Conservation (phyloP, 2,888 invertebrate genomes). For the Thalpophila matura region DNA sequence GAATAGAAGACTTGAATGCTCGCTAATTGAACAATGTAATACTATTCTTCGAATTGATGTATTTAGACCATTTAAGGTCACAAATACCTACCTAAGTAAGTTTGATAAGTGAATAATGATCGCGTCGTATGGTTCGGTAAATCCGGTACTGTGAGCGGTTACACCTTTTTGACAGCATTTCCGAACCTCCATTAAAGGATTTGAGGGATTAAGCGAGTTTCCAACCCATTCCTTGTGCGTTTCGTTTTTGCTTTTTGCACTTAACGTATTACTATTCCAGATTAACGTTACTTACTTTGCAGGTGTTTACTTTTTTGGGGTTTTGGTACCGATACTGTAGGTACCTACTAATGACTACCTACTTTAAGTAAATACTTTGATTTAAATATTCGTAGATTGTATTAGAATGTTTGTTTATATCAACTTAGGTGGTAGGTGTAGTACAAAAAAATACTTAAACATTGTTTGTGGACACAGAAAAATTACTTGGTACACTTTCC, state of each 20-base stretch:
- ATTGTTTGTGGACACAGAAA: no score
- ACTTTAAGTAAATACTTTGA: not conserved
- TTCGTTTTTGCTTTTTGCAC: slow-evolving; percentile 75
- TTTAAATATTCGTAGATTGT: no score
- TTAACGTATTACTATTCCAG: slow-evolving; percentile 64
- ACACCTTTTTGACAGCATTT: slow-evolving; percentile 80
- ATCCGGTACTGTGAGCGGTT: slow-evolving; percentile 64
- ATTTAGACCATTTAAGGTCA: not conserved
- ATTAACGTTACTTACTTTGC: slow-evolving; percentile 56
- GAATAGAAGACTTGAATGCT: slow-evolving; percentile 45
- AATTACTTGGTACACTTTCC: slow-evolving; percentile 11
- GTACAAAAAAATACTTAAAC: no score
- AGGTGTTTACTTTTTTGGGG: slow-evolving; percentile 35
- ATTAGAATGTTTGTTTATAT: no score
- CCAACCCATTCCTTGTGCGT: slow-evolving; percentile 66
- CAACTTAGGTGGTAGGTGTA: no score
- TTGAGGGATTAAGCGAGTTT: slow-evolving; percentile 78
- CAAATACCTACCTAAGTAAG: no score
- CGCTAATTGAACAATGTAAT: slow-evolving; percentile 42
- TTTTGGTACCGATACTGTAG: not conserved
- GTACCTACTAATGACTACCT: not conserved
- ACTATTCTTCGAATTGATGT: slow-evolving; percentile 9
- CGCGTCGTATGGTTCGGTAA: slow-evolving; percentile 53
- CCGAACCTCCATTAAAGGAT: slow-evolving; percentile 85
- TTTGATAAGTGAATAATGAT: slow-evolving; percentile 55